Evolutionary conservation across 2,888 invertebrate genomes (phyloP).

Genomic region (Tetrapedia diversipes): DNA sequence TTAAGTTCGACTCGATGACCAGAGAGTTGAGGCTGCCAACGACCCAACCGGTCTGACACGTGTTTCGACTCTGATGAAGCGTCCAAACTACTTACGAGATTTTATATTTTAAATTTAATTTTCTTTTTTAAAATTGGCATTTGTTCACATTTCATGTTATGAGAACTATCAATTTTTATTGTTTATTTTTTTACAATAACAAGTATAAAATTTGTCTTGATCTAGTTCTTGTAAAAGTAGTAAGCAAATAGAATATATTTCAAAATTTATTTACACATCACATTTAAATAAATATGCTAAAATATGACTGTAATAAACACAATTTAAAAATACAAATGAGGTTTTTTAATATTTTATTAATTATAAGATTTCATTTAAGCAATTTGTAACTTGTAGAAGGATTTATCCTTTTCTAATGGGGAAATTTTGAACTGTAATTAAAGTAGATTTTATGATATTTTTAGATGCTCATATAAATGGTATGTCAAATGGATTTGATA

Average conservation of each 20-base stretch:
- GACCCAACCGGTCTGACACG: slow-evolving; percentile 65
- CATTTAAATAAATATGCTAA: background rate
- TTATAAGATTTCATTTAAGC: background rate
- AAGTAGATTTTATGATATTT: slow-evolving; percentile 22
- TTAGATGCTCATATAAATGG: slow-evolving; percentile 88
- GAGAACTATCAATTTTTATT: background rate
- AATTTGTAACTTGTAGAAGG: background rate
- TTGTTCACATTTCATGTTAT: slow-evolving; percentile 22
- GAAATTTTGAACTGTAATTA: background rate
- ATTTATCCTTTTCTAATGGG: slow-evolving; percentile 1
- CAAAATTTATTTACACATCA: background rate
- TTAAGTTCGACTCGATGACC: slow-evolving; percentile 35
- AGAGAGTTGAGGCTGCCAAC: slow-evolving; percentile 54
- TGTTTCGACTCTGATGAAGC: slow-evolving; percentile 55
- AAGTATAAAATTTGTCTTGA: background rate
- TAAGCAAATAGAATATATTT: slow-evolving; percentile 7
- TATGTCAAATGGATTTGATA: slow-evolving; percentile 90
- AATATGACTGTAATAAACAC: slow-evolving; percentile 9
- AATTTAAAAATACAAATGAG: background rate
- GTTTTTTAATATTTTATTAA: background rate
- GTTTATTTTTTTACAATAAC: background rate
- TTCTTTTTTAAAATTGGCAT: slow-evolving; percentile 34
- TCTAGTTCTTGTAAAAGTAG: background rate
- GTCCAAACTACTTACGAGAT: slow-evolving; percentile 38
- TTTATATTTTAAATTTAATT: slow-evolving; percentile 41